Base-by-base conservation (phyloP, 2,113 vertebrate species). In the Leptocoma aspasia region DNA sequence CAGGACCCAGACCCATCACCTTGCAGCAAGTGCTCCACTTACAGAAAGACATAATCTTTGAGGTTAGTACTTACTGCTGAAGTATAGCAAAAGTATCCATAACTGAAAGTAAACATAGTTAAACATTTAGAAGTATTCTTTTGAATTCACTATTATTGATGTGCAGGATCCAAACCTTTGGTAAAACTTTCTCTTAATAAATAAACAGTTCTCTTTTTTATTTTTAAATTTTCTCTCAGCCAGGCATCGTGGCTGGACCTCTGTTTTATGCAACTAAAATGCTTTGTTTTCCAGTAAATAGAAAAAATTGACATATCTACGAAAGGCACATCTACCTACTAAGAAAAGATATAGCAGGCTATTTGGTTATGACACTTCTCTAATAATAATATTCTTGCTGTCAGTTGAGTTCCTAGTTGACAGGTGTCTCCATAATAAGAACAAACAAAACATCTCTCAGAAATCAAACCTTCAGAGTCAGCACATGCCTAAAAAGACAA, bases 1-100 rank as follows among this genome's bases (percentile, higher is more conserved):
- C 22, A 50, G 15, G 11, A 45, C 13, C 11, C 39, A 80, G 15
- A 80, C 1, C 3, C 21, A 53, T 1, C 1, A 4, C 5, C 26
- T 60, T 63, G 50, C 6, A 83, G 15, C 8, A 11, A 57, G 7
- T 61, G 24, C 6, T 42, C 4, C 73, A 13, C 33, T 45, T 50
- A 11, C 5, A 45, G 24, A 71, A 76, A 24, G 15, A 35, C 16
- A 4, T 41, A 45, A 50, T 19, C 9, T 26, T 66, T 50, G n/a
- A 64, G 26, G 39, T 26, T 37, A 50, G 10, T 17, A 19, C 8
- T 65, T 79, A 15, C 21, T 73, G 9, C 16, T 69, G 14, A 78
- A 47, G 6, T n/a, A 4, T 21, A 24, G 8, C 2, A 72, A 64
- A 71, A 28, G 0, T 23, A 41, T 11, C 15, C 1, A 21, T 45